A percentile compares a stretch with the other conserved stretches of the same genome.
phyloP scores from a whole-genome alignment of 2,888 invertebrate genomes.

The Scaptomyza flava region DNA sequence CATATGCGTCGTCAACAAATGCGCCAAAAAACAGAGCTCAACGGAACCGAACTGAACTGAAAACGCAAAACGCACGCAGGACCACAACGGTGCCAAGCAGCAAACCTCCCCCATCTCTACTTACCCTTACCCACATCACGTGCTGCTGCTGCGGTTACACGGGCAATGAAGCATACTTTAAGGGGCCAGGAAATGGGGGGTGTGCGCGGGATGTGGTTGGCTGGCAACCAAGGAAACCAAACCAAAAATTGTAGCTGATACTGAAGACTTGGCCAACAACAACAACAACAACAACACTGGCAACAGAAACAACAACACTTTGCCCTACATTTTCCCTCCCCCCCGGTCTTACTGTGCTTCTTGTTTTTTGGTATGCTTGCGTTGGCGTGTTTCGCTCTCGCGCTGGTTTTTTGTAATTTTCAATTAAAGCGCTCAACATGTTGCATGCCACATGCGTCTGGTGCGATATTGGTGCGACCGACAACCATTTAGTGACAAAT shows the following conservation, averaged over 20 bases:
- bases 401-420: constrained; percentile 64
- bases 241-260: constrained; percentile 52
- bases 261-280: constrained; percentile 27
- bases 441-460: constrained; percentile 65
- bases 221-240: constrained; percentile 5
- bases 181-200: constrained; percentile 6
- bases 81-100: constrained; percentile 21
- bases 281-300: not conserved
- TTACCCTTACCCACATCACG: constrained; percentile 19
- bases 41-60: not conserved
- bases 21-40: constrained; percentile 40
- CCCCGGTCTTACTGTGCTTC: too few relatives aligned
- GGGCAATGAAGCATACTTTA: constrained; percentile 50
- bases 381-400: constrained; percentile 48
- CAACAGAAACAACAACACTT: not conserved
- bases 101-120: not conserved
- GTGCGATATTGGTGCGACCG: constrained; percentile 16
- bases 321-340: not conserved
- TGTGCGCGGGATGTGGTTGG: not conserved
- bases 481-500: constrained; percentile 75
- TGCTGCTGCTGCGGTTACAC: constrained; percentile 55
- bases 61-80: constrained; percentile 31
- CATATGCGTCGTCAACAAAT: constrained; percentile 71
- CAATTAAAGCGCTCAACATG: constrained; percentile 75
- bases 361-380: constrained; percentile 7